Conservation (phyloP, 2,113 vertebrate species). For the Physeter macrocephalus region DNA sequence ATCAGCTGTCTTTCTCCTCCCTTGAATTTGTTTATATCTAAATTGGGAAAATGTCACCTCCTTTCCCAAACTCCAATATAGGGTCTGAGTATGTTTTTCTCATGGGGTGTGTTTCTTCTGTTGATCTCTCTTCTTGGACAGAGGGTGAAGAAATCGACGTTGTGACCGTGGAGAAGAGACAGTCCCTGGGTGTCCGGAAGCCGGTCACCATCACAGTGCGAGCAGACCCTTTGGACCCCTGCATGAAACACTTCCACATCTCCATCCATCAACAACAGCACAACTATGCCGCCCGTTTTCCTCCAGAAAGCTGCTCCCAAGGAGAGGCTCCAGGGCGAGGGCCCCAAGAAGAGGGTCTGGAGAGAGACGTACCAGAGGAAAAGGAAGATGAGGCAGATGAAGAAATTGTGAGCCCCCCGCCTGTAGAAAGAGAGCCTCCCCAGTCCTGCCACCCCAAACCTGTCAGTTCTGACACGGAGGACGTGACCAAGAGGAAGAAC, state of each 20-base stretch:
- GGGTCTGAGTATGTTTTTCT: not conserved
- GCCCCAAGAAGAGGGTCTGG: not conserved
- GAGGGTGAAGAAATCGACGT: constrained; percentile 96
- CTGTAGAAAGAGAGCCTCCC: not conserved
- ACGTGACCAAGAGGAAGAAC: constrained; percentile 91
- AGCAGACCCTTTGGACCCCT: constrained; percentile 89
- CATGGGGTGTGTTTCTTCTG: constrained; percentile 36
- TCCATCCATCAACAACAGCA: constrained; percentile 96
- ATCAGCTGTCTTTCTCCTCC: not conserved
- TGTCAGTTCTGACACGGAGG: constrained; percentile 88
- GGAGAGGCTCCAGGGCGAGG: not conserved
- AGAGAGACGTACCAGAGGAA: not conserved
- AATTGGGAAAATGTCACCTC: not conserved
- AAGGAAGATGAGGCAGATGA: constrained; percentile 42
- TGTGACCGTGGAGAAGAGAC: constrained; percentile 92
- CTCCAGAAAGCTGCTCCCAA: constrained; percentile 81
- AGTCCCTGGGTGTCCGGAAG: constrained; percentile 83
- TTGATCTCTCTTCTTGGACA: constrained; percentile 21
- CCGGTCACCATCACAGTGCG: constrained; percentile 92
- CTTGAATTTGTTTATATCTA: constrained; percentile 40
- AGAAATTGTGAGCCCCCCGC: not conserved
- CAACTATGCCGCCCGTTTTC: constrained; percentile 93
- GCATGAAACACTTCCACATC: constrained; percentile 93
- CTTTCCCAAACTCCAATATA: not conserved
- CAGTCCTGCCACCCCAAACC: constrained; percentile 72